Conservation (phyloP, 2,888 invertebrate species). For the Carpatolechia fugitivella region DNA sequence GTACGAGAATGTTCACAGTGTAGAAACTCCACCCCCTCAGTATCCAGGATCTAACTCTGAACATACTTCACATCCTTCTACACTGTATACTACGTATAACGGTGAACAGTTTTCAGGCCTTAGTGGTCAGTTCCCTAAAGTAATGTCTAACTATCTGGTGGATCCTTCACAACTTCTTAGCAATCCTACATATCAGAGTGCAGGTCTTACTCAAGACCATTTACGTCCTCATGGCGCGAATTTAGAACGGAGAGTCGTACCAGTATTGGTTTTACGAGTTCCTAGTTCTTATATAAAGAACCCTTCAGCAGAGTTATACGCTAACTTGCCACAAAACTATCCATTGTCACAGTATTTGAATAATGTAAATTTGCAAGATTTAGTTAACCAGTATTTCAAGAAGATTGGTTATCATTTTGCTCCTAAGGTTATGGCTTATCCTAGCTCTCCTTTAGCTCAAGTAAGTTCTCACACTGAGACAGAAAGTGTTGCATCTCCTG, state of each 20-base stretch:
- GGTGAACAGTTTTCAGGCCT: slow-evolving; percentile 66
- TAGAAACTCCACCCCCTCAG: slow-evolving; percentile 41
- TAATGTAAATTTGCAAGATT: slow-evolving; percentile 74
- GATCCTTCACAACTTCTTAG: slow-evolving; percentile 63
- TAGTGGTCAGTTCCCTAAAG: slow-evolving; percentile 66
- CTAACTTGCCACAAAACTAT: slow-evolving; percentile 76
- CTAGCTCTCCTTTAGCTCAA: slow-evolving; percentile 36
- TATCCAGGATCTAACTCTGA: slow-evolving; percentile 27
- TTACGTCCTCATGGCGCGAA: slow-evolving; percentile 59
- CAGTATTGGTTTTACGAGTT: slow-evolving; percentile 78
- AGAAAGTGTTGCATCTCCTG: slow-evolving; percentile 24
- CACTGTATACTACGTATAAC: slow-evolving; percentile 70
- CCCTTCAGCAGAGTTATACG: slow-evolving; percentile 73
- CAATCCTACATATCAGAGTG: slow-evolving; percentile 70
- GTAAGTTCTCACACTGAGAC: slow-evolving; percentile 26
- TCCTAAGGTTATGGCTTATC: slow-evolving; percentile 61
- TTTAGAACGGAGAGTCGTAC: slow-evolving; percentile 68
- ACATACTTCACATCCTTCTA: slow-evolving; percentile 41
- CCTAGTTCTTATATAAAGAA: slow-evolving; percentile 78
- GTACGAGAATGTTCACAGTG: slow-evolving; percentile 43
- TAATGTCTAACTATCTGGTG: slow-evolving; percentile 71
- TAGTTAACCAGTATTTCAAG: slow-evolving; percentile 75
- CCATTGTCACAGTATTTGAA: slow-evolving; percentile 76
- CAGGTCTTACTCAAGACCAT: slow-evolving; percentile 70
- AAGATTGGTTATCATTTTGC: slow-evolving; percentile 64